Evolutionary conservation across 2,888 invertebrate genomes (phyloP).

Genomic region (Tubulanus polymorphus): DNA sequence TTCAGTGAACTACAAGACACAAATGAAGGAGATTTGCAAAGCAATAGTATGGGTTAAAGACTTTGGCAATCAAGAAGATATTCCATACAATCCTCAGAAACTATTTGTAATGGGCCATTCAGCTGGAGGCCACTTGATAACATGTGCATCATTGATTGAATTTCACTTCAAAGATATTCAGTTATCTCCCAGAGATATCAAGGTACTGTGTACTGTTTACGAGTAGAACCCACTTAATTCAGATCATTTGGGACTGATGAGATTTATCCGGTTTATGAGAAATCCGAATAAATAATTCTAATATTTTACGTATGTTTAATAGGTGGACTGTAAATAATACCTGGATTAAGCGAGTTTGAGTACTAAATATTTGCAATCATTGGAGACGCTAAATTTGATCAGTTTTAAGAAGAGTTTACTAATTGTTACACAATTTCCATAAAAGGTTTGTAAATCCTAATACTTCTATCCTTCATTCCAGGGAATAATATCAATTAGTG

Average conservation of each 20-base stretch:
- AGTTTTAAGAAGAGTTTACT: too few relatives aligned
- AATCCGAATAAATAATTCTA: too few relatives aligned
- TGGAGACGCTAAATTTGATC: too few relatives aligned
- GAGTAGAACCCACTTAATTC: too few relatives aligned
- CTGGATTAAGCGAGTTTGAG: too few relatives aligned
- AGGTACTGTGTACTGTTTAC: conserved; percentile 14
- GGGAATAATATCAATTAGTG: conserved; percentile 30
- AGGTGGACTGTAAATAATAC: too few relatives aligned
- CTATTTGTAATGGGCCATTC: conserved; percentile 35
- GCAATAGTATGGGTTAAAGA: conserved; percentile 22
- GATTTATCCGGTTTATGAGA: too few relatives aligned
- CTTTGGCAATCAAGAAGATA: conserved; percentile 12
- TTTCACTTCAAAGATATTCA: conserved; percentile 11
- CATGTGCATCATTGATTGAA: conserved; percentile 19
- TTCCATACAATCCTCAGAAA: conserved; percentile 11
- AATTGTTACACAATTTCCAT: too few relatives aligned
- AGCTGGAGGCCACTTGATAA: conserved; percentile 31
- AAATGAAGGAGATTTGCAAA: conserved; percentile 21
- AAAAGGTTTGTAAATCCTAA: background rate
- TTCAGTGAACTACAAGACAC: conserved; percentile 15
- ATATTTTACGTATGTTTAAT: too few relatives aligned
- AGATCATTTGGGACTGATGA: too few relatives aligned
- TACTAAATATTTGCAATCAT: too few relatives aligned
- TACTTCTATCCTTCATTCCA: conserved; percentile 19
- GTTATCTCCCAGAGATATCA: conserved; percentile 17